Evolutionary conservation across 2,113 vertebrate species (phyloP), one percentile per base, ranked within the genome.

Genomic region (Corynorhinus townsendii): DNA sequence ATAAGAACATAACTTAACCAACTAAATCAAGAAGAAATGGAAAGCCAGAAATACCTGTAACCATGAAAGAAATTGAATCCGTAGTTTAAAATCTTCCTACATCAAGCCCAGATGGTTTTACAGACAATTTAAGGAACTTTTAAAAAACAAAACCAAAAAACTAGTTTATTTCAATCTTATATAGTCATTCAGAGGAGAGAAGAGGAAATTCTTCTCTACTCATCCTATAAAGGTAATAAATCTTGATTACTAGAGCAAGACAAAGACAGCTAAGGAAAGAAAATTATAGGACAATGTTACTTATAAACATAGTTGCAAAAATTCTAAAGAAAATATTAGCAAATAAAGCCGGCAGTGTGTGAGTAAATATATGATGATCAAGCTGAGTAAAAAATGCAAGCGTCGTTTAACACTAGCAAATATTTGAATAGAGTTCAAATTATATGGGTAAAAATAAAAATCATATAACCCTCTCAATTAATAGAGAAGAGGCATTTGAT

Each of bases 11-110:
- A 89, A 81, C 33, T 79, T 94, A 90, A 71, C 26, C 71, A 94
- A 72, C 14, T 45, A 62, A 69, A 72, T 38, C n/a, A 80, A 71
- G 22, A 71, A 72, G 28, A 86, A 77, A 77, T 35, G 54, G 30
- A 75, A 45, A 72, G 40, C 20, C 64, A 86, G 76, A 40, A 86
- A 90, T 80, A 45, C n/a, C 80, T 94, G 20, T n/a, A 90, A 64
- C 28, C 52, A 72, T 80, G 80, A 86, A 94, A 85, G 64, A 90
- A 90, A 71, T 69, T n/a, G 28, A 86, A 80, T 71, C 62, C 90
- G 62, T 59, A 85, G 81, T 73, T 94, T 79, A 80, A 77, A 90
- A 80, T 80, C 73, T 94, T 90, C 43, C 71, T 69, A 72, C n/a
- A 90, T 35, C 16, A 86, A 52, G 43, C 22, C 64, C 73, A 71